phyloP scores from a whole-genome alignment of 2,888 invertebrate species.

The Lithodes maja region DNA sequence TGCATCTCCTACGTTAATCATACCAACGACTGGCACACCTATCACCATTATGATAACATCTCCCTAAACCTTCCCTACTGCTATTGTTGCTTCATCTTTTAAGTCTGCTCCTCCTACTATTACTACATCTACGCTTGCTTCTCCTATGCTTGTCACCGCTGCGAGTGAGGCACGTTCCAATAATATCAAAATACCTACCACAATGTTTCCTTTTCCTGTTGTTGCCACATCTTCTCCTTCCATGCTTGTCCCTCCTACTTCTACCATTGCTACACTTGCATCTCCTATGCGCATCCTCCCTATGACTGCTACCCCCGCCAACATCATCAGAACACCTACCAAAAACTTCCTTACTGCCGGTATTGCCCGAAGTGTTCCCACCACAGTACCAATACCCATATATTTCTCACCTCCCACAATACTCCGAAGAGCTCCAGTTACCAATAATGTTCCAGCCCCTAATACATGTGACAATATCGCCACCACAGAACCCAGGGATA shows the following conservation, averaged over 20 bases:
- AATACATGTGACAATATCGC: too few relatives aligned
- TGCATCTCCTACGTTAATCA: not conserved
- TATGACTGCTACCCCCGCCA: not conserved
- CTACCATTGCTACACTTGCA: not conserved
- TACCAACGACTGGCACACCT: not conserved
- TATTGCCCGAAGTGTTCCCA: too few relatives aligned
- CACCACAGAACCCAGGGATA: too few relatives aligned
- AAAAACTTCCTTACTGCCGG: not conserved
- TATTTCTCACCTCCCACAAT: too few relatives aligned
- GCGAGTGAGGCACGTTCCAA: not conserved
- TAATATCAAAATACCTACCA: slow-evolving; percentile 13
- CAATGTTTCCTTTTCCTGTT: not conserved
- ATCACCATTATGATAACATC: not conserved
- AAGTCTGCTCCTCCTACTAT: not conserved
- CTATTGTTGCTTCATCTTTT: not conserved
- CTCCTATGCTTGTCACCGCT: slow-evolving; percentile 5
- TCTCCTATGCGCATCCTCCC: not conserved
- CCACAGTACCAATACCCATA: too few relatives aligned
- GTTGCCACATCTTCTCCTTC: not conserved
- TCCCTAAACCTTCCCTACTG: not conserved
- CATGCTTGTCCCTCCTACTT: not conserved
- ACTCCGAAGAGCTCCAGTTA: too few relatives aligned
- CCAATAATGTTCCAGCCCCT: too few relatives aligned
- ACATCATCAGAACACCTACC: not conserved
- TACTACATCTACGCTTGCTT: slow-evolving; percentile 3